A percentile compares a stretch with the other conserved stretches of the same genome.
Conservation (phyloP, 2,888 invertebrate genomes). For the Dasypogon diadema region DNA sequence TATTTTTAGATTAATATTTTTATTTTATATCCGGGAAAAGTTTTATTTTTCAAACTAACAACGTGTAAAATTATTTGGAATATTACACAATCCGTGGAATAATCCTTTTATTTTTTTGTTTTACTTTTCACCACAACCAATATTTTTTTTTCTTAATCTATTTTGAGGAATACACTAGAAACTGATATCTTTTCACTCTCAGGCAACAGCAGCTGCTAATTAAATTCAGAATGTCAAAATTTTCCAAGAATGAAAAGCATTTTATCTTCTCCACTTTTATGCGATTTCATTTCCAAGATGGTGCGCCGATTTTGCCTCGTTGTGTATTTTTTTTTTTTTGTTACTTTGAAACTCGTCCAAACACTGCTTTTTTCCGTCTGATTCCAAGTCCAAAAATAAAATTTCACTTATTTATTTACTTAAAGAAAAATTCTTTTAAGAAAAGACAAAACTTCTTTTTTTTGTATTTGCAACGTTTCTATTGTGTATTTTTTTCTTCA, state of each 20-base stretch:
- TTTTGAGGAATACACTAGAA: neutral
- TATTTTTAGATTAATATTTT: conserved; percentile 1
- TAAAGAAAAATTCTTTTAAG: conserved; percentile 5
- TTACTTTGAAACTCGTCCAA: conserved; percentile 34
- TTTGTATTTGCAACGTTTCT: neutral
- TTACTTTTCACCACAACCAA: neutral
- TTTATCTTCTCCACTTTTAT: conserved; percentile 27
- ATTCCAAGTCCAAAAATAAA: conserved; percentile 52
- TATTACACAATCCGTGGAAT: conserved; percentile 1
- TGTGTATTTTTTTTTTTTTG: neutral
- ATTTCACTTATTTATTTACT: conserved; percentile 29
- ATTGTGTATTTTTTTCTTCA: neutral
- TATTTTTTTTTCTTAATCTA: neutral
- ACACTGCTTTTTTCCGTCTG: conserved; percentile 2
- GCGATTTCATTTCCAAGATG: conserved; percentile 48
- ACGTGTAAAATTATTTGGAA: neutral
- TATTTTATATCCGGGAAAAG: neutral
- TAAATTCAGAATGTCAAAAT: conserved; percentile 15
- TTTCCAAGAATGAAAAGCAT: conserved; percentile 41
- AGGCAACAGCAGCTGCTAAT: conserved; percentile 23
- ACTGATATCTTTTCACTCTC: neutral
- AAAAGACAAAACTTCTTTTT: neutral
- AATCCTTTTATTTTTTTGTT: neutral
- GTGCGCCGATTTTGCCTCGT: neutral
- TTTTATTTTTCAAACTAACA: neutral